Evolutionary conservation across 2,888 invertebrate species (phyloP).

Genomic region (Laspeyria flexula): DNA sequence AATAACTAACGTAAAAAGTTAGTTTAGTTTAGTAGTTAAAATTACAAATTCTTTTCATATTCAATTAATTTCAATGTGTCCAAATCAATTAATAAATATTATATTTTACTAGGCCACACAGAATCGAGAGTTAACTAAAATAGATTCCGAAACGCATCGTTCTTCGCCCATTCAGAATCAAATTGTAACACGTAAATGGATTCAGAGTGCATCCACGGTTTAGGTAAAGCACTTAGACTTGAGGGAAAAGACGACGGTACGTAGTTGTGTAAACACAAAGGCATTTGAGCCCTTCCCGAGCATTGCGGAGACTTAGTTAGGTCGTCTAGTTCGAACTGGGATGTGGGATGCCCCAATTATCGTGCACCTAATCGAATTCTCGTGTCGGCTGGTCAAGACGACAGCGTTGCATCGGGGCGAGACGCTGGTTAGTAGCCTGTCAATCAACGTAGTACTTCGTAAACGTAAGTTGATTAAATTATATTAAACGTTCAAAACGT

Average conservation of each 20-base stretch:
- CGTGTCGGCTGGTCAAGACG: slow-evolving; percentile 53
- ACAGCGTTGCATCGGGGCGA: slow-evolving; percentile 7
- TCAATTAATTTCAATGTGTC: too few relatives aligned
- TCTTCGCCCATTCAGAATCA: background rate
- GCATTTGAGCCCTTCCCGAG: slow-evolving; percentile 16
- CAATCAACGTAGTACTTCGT: slow-evolving; percentile 10
- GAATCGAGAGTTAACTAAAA: too few relatives aligned
- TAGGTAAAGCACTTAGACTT: slow-evolving; percentile 13
- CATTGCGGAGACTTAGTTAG: background rate
- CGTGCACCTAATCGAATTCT: slow-evolving; percentile 64
- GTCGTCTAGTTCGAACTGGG: slow-evolving; percentile 18
- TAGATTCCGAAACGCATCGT: background rate
- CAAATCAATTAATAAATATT: too few relatives aligned
- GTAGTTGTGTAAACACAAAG: slow-evolving; percentile 15
- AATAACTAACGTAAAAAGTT: too few relatives aligned
- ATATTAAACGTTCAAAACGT: too few relatives aligned
- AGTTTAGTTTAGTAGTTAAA: too few relatives aligned
- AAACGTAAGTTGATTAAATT: background rate
- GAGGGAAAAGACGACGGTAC: slow-evolving; percentile 18
- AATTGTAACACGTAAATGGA: slow-evolving; percentile 1
- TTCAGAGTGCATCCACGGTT: slow-evolving; percentile 3
- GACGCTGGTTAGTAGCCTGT: slow-evolving; percentile 21
- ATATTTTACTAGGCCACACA: too few relatives aligned
- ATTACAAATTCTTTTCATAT: too few relatives aligned
- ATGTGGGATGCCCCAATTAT: slow-evolving; percentile 49